These are phyloP conservation scores for Melanotaenia pygmaea DNA, from an alignment of 2,797 vertebrate genomes.

Conservation along the genomic window DNA sequence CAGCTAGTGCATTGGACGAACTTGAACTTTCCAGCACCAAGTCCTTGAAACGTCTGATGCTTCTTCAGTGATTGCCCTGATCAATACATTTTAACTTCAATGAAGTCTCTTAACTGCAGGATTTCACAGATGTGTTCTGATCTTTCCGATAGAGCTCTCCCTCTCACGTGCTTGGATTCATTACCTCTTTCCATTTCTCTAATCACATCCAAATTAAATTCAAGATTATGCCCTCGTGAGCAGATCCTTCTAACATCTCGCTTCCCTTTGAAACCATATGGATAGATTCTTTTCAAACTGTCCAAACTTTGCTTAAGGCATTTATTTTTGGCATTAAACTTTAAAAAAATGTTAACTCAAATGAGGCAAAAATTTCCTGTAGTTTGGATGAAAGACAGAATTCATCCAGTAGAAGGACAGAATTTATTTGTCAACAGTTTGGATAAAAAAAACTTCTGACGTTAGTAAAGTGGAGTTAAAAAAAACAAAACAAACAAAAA, in stretches of 20 bases:
- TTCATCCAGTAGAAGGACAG: background rate
- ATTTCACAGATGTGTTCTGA: slow-evolving; percentile 42
- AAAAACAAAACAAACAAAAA: background rate
- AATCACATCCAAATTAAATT: slow-evolving; percentile 11
- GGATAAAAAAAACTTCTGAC: background rate
- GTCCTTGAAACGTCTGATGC: slow-evolving; percentile 54
- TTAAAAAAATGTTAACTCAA: background rate
- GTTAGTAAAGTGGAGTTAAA: background rate
- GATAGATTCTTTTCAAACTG: background rate
- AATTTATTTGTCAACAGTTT: background rate
- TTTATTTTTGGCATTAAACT: background rate
- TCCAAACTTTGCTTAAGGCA: background rate
- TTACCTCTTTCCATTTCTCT: slow-evolving; percentile 19
- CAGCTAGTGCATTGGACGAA: slow-evolving; percentile 26
- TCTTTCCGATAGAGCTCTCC: slow-evolving; percentile 17
- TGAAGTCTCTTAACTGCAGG: slow-evolving; percentile 22
- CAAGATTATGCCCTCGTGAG: background rate
- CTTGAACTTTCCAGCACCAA: slow-evolving; percentile 37
- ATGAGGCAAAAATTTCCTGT: background rate
- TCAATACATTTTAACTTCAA: slow-evolving; percentile 51
- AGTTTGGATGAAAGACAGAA: slow-evolving; percentile 4
- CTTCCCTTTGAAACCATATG: background rate
- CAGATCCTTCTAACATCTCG: slow-evolving; percentile 6
- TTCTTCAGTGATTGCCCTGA: slow-evolving; percentile 34
- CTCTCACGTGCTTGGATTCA: background rate